A percentile compares a stretch with the other conserved stretches of the same genome.
Conservation (phyloP, 2,888 invertebrate species). For the Drosophila austrosaltans region DNA sequence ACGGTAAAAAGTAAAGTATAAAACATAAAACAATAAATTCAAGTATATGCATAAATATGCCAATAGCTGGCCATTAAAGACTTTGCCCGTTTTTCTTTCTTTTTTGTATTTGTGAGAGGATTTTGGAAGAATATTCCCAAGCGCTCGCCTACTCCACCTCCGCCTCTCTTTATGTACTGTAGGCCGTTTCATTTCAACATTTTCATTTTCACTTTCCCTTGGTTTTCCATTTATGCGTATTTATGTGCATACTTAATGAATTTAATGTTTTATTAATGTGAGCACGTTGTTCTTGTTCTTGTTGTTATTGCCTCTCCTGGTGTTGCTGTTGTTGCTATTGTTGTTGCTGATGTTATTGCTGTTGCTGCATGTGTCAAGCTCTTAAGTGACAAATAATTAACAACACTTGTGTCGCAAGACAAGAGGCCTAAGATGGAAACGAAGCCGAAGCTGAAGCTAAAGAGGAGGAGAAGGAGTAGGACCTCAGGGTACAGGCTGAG, state of each 20-base stretch:
- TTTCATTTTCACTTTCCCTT: conserved; percentile 38
- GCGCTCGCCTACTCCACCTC: background rate
- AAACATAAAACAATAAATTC: conserved; percentile 64
- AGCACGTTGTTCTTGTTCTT: conserved; percentile 40
- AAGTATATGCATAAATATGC: conserved; percentile 65
- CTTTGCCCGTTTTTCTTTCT: conserved; percentile 41
- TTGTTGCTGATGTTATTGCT: conserved; percentile 26
- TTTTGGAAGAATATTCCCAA: conserved; percentile 10
- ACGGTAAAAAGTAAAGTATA: conserved; percentile 15
- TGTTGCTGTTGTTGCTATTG: conserved; percentile 23
- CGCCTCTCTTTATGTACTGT: background rate
- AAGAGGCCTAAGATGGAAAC: conserved; percentile 8
- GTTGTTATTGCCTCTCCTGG: conserved; percentile 17
- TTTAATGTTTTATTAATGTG: conserved; percentile 72
- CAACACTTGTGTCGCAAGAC: conserved; percentile 62
- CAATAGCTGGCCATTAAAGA: conserved; percentile 67
- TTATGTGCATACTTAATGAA: conserved; percentile 72
- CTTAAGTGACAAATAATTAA: conserved; percentile 76
- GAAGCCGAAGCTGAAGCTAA: conserved; percentile 3
- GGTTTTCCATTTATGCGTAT: conserved; percentile 57
- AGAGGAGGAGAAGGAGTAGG: background rate
- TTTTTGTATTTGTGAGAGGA: conserved; percentile 13
- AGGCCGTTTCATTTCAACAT: conserved; percentile 30
- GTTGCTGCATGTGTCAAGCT: conserved; percentile 55
- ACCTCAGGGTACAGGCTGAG: conserved; percentile 1